Evolutionary conservation across 2,797 vertebrate species (phyloP), one percentile per base, ranked within the genome.

Genomic region (Artibeus lituratus): DNA sequence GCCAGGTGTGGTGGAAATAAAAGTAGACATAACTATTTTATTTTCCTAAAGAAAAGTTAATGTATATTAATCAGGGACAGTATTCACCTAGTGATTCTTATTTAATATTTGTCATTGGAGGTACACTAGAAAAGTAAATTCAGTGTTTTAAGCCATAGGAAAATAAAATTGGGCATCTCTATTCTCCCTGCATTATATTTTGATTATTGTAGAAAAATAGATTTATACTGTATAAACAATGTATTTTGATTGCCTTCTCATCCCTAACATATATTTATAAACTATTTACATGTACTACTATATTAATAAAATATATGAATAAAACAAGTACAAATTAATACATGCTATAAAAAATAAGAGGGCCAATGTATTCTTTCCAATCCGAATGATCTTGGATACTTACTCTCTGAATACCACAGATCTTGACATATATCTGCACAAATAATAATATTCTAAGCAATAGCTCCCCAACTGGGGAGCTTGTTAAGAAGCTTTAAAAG

Each of bases 41-140:
- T 89, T 94, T 94, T 76, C 53, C 76, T 65, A 18, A 77, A 94
- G 57, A 85, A 84, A 94, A 85, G 70, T 87, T 93, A 93, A 90
- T 42, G 44, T n/a, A 57, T 72, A 39, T 47, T 94, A 81, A 81
- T 49, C 29, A 94, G 37, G 15, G 24, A 72, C 35, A 77, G 29
- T 51, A 95, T 92, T 37, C 92, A n/a, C 22, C 21, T 77, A 55
- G 76, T 24, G 44, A 92, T 70, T 87, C 37, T 81, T 94, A 86
- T 42, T 91, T 94, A 74, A 74, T 76, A n/a, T 77, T 88, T 86
- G 57, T 62, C 42, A 92, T 81, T 92, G 22, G 11, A 76, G 15
- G 70, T 87, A 82, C 1, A 51, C 69, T 37, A 94, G 53, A 65
- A 94, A 72, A 90, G 35, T 84, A 80, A 77, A 94, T 72, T 62